Evolutionary conservation across 2,113 vertebrate genomes (phyloP).

Genomic region (Lepisosteus osseus): DNA sequence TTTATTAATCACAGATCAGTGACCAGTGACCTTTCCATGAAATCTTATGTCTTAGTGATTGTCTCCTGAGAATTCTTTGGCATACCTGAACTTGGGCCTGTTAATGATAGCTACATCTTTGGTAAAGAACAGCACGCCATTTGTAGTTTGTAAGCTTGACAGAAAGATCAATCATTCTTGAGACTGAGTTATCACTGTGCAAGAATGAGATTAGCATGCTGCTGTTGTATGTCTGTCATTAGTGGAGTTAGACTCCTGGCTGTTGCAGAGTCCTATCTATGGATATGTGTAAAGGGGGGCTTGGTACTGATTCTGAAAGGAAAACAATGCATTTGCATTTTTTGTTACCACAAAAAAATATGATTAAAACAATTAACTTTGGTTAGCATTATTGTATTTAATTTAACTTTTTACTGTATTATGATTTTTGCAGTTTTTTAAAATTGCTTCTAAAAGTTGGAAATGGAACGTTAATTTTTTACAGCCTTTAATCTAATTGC

Average conservation of each 20-base stretch:
- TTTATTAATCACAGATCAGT: slow-evolving; percentile 84
- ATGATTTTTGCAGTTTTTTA: too few relatives aligned
- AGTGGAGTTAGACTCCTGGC: slow-evolving; percentile 32
- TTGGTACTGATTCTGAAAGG: too few relatives aligned
- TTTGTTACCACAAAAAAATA: too few relatives aligned
- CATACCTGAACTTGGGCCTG: slow-evolving; percentile 73
- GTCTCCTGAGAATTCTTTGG: slow-evolving; percentile 52
- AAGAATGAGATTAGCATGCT: slow-evolving; percentile 47
- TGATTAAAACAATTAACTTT: too few relatives aligned
- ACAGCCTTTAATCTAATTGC: too few relatives aligned
- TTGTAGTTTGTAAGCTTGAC: slow-evolving; percentile 55
- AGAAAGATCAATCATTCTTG: slow-evolving; percentile 77
- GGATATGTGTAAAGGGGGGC: slow-evolving; percentile 28
- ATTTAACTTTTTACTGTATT: too few relatives aligned
- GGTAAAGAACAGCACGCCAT: slow-evolving; percentile 59
- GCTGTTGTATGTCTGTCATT: slow-evolving; percentile 48
- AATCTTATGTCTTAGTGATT: slow-evolving; percentile 56
- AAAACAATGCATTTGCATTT: too few relatives aligned
- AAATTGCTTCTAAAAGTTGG: too few relatives aligned
- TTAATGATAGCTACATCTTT: slow-evolving; percentile 66
- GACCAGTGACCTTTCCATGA: slow-evolving; percentile 69
- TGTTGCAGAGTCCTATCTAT: slow-evolving; percentile 25
- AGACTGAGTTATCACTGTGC: slow-evolving; percentile 57
- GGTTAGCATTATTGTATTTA: too few relatives aligned
- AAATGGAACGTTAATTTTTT: too few relatives aligned